These are phyloP conservation scores for Eulemur mongoz DNA, from an alignment of 2,797 vertebrate species.

Conservation along the genomic window DNA sequence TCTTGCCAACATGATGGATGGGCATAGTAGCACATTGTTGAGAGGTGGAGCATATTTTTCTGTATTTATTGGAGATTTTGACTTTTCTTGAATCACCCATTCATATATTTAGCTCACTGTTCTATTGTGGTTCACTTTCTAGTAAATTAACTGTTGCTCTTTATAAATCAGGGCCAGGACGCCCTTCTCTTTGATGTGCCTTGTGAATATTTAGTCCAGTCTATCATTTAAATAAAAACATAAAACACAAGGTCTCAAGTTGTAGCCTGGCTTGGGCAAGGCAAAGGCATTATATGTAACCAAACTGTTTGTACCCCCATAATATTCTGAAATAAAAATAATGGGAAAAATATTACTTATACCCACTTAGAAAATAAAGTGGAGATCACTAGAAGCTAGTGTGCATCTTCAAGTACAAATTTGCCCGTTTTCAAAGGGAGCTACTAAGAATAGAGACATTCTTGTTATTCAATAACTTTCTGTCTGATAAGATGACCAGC, in stretches of 20 bases:
- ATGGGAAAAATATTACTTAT: neutral
- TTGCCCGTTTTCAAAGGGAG: neutral
- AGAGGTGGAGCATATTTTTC: neutral
- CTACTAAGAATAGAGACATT: neutral
- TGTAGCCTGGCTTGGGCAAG: no score
- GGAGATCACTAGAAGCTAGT: neutral
- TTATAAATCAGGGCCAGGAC: neutral
- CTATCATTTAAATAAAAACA: slow-evolving; percentile 12
- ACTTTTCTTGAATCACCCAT: neutral
- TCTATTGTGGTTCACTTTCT: neutral
- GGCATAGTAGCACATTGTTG: neutral
- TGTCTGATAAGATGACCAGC: neutral
- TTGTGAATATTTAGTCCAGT: neutral
- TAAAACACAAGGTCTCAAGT: neutral
- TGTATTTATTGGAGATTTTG: neutral
- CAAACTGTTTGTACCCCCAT: no score
- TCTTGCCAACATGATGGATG: neutral
- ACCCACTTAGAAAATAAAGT: neutral
- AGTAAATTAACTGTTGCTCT: neutral
- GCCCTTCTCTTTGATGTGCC: neutral
- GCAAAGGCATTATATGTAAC: no score
- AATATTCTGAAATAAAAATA: no score
- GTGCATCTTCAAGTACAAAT: neutral
- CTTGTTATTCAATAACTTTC: neutral
- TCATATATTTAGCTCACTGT: neutral